phyloP scores from a whole-genome alignment of 2,113 vertebrate species.

The Clarias macrocephalus region DNA sequence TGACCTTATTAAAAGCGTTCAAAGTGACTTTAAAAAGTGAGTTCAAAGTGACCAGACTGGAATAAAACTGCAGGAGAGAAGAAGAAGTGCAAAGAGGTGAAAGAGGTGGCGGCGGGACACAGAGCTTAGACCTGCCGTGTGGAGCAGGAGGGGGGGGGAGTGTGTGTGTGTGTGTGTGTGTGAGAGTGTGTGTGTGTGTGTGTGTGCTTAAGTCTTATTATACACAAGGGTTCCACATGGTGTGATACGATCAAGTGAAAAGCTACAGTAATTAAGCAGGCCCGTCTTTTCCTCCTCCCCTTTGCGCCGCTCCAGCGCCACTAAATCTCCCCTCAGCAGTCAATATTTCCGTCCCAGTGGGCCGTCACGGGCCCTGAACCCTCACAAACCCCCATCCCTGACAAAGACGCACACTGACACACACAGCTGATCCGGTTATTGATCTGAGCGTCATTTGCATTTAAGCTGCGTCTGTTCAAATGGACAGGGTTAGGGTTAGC shows the following conservation, averaged over 20 bases:
- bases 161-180: too few species aligned
- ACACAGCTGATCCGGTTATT: slow-evolving; percentile 56
- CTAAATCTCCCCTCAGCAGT: slow-evolving; percentile 45
- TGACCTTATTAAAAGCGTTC: slow-evolving; percentile 32
- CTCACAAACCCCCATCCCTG: slow-evolving; percentile 8
- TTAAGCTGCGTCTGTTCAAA: slow-evolving; percentile 51
- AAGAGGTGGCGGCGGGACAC: neutral
- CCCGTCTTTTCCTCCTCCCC: neutral
- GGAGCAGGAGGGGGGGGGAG: neutral
- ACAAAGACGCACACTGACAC: slow-evolving; percentile 2
- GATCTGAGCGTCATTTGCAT: slow-evolving; percentile 63
- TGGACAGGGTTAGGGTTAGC: slow-evolving; percentile 39
- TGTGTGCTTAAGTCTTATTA: neutral
- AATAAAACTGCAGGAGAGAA: slow-evolving; percentile 25
- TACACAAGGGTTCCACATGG: neutral
- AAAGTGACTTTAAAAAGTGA: slow-evolving; percentile 28
- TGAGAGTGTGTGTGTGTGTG: neutral
- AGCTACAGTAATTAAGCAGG: slow-evolving; percentile 21
- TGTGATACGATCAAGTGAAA: slow-evolving; percentile 8
- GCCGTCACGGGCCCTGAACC: neutral
- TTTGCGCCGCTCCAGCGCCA: slow-evolving; percentile 8
- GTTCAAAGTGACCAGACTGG: slow-evolving; percentile 16
- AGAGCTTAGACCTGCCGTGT: neutral
- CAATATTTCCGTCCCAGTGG: slow-evolving; percentile 31
- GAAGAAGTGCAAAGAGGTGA: neutral